These are phyloP conservation scores for Syritta pipiens DNA, from an alignment of 2,888 invertebrate species.

Conservation along the genomic window DNA sequence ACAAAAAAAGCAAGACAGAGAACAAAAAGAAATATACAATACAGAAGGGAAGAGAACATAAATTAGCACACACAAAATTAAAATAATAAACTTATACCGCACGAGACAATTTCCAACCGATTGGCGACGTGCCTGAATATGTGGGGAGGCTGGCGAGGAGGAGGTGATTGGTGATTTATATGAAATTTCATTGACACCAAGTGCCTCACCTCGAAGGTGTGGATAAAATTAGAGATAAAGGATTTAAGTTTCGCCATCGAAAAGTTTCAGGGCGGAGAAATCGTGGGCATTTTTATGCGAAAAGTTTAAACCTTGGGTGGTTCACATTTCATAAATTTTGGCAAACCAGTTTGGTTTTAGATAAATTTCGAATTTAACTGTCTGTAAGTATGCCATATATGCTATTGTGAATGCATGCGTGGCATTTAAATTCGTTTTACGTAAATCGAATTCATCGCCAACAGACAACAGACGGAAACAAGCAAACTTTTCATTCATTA, in stretches of 20 bases:
- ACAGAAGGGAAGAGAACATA: slow-evolving; percentile 10
- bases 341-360: too few relatives aligned
- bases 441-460: too few relatives aligned
- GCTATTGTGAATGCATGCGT: too few relatives aligned
- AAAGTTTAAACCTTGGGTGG: background rate
- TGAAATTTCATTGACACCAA: slow-evolving; percentile 7
- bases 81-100: slow-evolving; percentile 41
- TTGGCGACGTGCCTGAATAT: slow-evolving; percentile 18
- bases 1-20: background rate
- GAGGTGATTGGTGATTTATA: slow-evolving; percentile 20
- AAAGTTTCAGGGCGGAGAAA: too few relatives aligned
- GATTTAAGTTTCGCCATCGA: background rate
- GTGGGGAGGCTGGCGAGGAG: background rate
- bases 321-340: background rate
- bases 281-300: too few relatives aligned
- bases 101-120: too few relatives aligned
- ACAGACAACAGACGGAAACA: too few relatives aligned
- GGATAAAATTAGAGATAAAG: background rate
- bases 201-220: slow-evolving; percentile 9
- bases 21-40: background rate
- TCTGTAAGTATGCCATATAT: background rate
- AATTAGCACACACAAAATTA: slow-evolving; percentile 34
- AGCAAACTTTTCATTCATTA: too few relatives aligned
- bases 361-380: slow-evolving; percentile 1
- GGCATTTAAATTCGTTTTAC: too few relatives aligned